Percentiles rank a stretch among this genome's conserved stretches.
Evolutionary conservation across 2,888 invertebrate genomes (phyloP).

Genomic region (Pyrocoelia pectoralis): DNA sequence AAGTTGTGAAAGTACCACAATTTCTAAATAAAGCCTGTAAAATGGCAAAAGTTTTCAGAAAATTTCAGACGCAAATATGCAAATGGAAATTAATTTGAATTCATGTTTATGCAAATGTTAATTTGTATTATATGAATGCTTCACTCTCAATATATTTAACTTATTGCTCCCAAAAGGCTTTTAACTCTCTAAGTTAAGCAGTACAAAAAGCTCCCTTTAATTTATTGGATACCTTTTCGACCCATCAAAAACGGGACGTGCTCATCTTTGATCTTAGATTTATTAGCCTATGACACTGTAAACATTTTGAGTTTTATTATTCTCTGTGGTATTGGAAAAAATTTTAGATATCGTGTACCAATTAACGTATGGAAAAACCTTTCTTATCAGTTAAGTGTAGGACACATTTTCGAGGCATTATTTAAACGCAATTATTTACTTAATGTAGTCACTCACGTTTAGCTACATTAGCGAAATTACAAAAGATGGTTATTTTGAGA

Average conservation of each 20-base stretch:
- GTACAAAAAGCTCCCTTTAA: not conserved
- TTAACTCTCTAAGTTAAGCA: not conserved
- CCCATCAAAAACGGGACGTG: not conserved
- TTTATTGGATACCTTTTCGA: not conserved
- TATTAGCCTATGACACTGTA: not conserved
- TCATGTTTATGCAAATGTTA: conserved; percentile 10
- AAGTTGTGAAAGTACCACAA: not conserved
- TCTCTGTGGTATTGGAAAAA: too few relatives aligned
- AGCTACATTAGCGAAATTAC: not conserved
- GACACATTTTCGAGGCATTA: too few relatives aligned
- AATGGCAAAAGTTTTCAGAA: not conserved
- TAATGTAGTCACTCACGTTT: not conserved
- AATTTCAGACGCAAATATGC: not conserved
- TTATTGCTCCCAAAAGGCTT: conserved; percentile 2
- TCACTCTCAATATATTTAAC: conserved; percentile 1
- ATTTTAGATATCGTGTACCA: too few relatives aligned
- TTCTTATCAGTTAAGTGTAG: too few relatives aligned
- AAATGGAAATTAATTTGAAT: not conserved
- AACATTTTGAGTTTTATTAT: too few relatives aligned
- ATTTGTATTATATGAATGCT: conserved; percentile 1
- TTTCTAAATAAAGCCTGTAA: not conserved
- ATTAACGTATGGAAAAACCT: too few relatives aligned
- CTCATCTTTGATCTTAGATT: not conserved
- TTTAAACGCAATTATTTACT: not conserved
- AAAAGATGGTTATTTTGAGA: not conserved